Percentiles rank a stretch among this genome's conserved stretches.
These are phyloP conservation scores for Gymnogyps californianus DNA, from an alignment of 2,113 vertebrate genomes.

Conservation along the genomic window DNA sequence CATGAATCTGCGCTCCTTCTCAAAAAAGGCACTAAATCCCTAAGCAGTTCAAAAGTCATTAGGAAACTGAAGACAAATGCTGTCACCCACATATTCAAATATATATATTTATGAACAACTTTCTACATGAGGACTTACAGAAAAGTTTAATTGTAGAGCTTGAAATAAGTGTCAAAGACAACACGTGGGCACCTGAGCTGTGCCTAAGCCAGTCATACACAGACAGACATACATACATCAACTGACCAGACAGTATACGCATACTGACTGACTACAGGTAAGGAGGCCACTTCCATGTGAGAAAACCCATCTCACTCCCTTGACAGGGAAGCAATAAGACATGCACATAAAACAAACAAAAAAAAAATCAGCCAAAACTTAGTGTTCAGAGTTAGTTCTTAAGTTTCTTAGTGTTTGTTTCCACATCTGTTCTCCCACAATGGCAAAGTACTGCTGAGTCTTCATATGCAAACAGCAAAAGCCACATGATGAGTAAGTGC, in stretches of 20 bases:
- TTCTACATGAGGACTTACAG: neutral
- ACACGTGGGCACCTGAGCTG: neutral
- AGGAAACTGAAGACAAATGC: neutral
- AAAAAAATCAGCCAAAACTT: neutral
- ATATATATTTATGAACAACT: neutral
- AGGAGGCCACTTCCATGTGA: neutral
- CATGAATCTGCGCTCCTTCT: neutral
- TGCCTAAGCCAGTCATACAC: neutral
- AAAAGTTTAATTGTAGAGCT: neutral
- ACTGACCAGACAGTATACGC: neutral
- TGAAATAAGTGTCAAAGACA: neutral
- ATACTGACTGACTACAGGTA: neutral
- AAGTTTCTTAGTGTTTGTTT: neutral
- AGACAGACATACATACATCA: neutral
- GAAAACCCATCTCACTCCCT: neutral
- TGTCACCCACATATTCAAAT: neutral
- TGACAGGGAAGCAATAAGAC: neutral
- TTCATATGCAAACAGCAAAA: constrained; percentile 62
- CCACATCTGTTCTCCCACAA: neutral
- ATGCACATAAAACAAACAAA: constrained; percentile 2
- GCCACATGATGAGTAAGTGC: constrained; percentile 30
- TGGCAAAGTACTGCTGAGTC: constrained; percentile 50
- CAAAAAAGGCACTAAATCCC: constrained; percentile 65
- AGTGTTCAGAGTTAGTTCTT: constrained; percentile 23
- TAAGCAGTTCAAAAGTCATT: constrained; percentile 3